Evolutionary conservation across 2,797 vertebrate species (phyloP), one percentile per base, ranked within the genome.

Genomic region (Phoeniculus purpureus): DNA sequence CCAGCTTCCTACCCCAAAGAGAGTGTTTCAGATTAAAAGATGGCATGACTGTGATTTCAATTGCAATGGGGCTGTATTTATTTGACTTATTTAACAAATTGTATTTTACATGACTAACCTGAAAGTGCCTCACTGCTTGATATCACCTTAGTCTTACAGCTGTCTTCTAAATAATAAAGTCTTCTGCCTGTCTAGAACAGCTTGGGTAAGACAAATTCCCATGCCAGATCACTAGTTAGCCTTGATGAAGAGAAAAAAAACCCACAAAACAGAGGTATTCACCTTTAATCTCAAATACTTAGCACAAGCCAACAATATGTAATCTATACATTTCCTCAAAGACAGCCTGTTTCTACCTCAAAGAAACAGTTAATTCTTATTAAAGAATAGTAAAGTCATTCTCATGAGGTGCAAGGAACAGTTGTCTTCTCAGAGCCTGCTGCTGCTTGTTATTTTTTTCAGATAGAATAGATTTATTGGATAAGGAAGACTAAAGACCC

Each of bases 401-500:
- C 4, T 67, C 34, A 25, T 2, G 9, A 11, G 11, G 19, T 68
- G 83, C 16, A 77, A 43, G 10, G 15, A 77, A 77, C 0, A 0
- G 19, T 16, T 85, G 23, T n/a, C 43, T 80, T 26, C 56, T 76
- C 14, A 54, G 22, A 73, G 18, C n/a, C n/a, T n/a, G 37, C 2
- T 81, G 47, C 10, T 4, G 4, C 37, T 79, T 54, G 45, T 45
- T 43, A 58, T 61, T 71, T 88, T 79, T 72, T 84, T 89, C 58
- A 79, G 40, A 34, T 34, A 40, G 55, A 21, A 45, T 9, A 78
- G 31, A 40, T 88, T 76, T 52, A 70, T 31, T 66, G 60, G n/a
- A 70, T 62, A 59, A 48, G 40, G 60, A 81, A 92, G 40, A 62
- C 70, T 73, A 52, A 94, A 70, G 52, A 67, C 25, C 75, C n/a